Conservation (phyloP, 2,113 vertebrate genomes). For the Octodon degus region DNA sequence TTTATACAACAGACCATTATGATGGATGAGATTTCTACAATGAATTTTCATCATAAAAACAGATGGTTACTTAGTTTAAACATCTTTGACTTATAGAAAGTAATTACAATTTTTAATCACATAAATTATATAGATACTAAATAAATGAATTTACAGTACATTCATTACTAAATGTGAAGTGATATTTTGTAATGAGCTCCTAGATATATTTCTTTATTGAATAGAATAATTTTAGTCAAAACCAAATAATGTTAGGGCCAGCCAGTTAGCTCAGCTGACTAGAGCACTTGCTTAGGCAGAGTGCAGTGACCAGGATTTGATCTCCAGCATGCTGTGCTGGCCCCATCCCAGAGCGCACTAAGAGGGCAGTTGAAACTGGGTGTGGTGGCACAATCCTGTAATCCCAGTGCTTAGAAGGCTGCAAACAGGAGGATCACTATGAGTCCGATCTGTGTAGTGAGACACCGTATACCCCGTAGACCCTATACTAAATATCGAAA, state of each 20-base stretch:
- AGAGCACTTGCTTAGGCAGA: too few species aligned
- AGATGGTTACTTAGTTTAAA: neutral
- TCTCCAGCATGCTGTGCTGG: too few species aligned
- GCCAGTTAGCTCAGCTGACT: too few species aligned
- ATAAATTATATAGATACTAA: neutral
- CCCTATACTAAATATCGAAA: too few species aligned
- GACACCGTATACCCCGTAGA: too few species aligned
- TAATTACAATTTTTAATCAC: slow-evolving; percentile 14
- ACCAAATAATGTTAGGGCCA: neutral
- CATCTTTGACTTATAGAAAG: slow-evolving; percentile 27
- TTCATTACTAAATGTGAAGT: neutral
- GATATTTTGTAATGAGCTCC: fast-evolving
- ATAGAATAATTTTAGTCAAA: neutral
- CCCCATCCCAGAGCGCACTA: too few species aligned
- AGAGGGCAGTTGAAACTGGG: too few species aligned
- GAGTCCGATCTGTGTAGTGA: too few species aligned
- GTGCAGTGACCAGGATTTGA: too few species aligned
- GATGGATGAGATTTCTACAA: neutral
- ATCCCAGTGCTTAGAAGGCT: too few species aligned
- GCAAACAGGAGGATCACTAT: too few species aligned
- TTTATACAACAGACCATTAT: neutral
- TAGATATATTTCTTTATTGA: neutral
- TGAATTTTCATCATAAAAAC: neutral
- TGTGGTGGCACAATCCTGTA: too few species aligned
- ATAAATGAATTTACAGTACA: neutral